These are phyloP conservation scores for Gymnorhina tibicen DNA, from an alignment of 2,113 vertebrate genomes.

Conservation along the genomic window DNA sequence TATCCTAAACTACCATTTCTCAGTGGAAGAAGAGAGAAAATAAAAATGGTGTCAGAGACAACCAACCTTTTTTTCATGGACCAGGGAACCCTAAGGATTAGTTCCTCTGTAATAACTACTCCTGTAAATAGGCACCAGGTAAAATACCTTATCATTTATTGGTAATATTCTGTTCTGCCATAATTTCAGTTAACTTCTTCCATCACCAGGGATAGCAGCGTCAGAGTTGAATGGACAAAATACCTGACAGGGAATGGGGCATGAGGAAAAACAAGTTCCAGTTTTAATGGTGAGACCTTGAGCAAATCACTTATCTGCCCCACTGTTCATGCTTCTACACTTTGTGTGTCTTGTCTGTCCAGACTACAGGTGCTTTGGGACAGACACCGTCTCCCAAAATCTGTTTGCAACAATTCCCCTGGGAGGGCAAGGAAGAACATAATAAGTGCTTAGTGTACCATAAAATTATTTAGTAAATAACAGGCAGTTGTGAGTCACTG, in stretches of 20 bases:
- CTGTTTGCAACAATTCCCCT: neutral
- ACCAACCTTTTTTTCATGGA: neutral
- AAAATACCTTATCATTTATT: neutral
- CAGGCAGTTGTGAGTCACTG: constrained; percentile 28
- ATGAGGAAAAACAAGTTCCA: neutral
- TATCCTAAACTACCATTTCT: neutral
- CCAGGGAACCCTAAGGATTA: neutral
- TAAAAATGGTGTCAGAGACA: neutral
- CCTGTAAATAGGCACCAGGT: neutral
- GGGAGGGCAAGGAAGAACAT: neutral
- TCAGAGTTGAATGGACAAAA: neutral
- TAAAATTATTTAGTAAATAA: constrained; percentile 48
- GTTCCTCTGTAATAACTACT: neutral
- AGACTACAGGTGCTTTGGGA: neutral
- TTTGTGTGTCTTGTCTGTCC: neutral
- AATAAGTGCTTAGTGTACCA: neutral
- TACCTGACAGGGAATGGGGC: neutral
- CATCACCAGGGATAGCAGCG: neutral
- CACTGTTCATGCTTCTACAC: neutral
- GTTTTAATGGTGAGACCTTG: accelerated
- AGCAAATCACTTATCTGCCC: neutral
- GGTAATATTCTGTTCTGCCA: neutral
- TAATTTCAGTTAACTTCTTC: neutral
- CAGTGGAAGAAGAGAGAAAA: neutral
- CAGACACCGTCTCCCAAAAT: neutral